Evolutionary conservation across 2,888 invertebrate genomes (phyloP).

Genomic region (Deilephila elpenor): DNA sequence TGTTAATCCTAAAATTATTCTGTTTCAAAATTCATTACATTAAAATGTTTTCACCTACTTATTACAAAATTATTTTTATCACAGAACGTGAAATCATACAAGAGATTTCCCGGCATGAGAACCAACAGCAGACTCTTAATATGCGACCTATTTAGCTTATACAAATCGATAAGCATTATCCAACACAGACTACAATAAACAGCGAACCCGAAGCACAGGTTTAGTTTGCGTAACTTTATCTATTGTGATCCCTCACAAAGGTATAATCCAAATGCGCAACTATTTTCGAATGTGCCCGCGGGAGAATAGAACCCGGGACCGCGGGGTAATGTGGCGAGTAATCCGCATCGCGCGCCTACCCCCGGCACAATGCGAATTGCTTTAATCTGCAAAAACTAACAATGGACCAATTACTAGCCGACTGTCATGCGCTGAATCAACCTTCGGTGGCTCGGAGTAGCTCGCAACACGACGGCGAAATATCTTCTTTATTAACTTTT

Average conservation of each 20-base stretch:
- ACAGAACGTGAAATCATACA: no score
- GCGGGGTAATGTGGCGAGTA: constrained; percentile 76
- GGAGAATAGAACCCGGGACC: constrained; percentile 62
- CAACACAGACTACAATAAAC: neutral
- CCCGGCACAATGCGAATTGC: constrained; percentile 57
- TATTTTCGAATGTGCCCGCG: constrained; percentile 68
- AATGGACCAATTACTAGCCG: constrained; percentile 48
- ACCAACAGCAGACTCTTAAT: no score
- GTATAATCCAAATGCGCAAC: constrained; percentile 74
- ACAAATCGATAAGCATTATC: no score
- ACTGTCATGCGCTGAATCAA: constrained; percentile 30
- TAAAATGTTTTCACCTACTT: no score
- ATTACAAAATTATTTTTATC: no score
- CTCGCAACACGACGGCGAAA: no score
- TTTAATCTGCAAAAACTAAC: constrained; percentile 80
- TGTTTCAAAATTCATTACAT: no score
- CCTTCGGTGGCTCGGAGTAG: constrained; percentile 11
- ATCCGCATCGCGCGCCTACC: constrained; percentile 77
- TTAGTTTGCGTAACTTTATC: neutral
- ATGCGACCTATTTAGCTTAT: no score
- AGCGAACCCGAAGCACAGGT: neutral
- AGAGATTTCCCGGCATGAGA: no score
- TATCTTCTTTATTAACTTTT: no score
- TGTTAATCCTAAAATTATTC: no score
- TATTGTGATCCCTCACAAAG: constrained; percentile 41